Evolutionary conservation across 2,797 vertebrate genomes (phyloP).

Genomic region (Pseudochromis fuscus): DNA sequence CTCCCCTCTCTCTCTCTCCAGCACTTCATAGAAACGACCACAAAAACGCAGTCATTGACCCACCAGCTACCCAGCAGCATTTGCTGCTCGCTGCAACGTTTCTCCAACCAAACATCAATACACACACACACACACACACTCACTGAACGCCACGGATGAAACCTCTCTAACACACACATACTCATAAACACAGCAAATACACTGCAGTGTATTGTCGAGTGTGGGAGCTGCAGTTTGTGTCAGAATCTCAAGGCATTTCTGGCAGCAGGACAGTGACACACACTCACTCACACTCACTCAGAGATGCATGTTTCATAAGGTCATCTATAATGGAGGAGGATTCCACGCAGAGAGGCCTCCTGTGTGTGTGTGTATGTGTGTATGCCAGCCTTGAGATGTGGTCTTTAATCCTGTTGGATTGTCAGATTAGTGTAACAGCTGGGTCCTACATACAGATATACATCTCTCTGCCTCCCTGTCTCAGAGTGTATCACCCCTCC

Average conservation of each 20-base stretch:
- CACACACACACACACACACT: conserved; percentile 33
- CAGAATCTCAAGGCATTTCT: conserved; percentile 71
- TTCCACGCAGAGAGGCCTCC: conserved; percentile 61
- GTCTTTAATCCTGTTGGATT: conserved; percentile 84
- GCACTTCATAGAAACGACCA: conserved; percentile 60
- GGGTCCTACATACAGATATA: conserved; percentile 77
- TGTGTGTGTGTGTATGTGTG: conserved; percentile 40
- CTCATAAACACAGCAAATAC: conserved; percentile 39
- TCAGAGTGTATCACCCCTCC: conserved; percentile 49
- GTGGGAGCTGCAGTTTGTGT: conserved; percentile 69
- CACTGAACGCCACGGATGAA: conserved; percentile 19
- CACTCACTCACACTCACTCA: conserved; percentile 33
- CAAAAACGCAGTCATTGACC: conserved; percentile 71
- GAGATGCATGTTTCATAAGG: conserved; percentile 76
- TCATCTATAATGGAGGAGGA: conserved; percentile 79
- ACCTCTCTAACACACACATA: conserved; percentile 24
- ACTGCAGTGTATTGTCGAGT: conserved; percentile 45
- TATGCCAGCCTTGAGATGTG: conserved; percentile 57
- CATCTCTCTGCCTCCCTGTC: conserved; percentile 55
- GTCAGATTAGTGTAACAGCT: conserved; percentile 85
- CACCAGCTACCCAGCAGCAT: conserved; percentile 59
- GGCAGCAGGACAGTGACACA: conserved; percentile 65
- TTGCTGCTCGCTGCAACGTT: conserved; percentile 58
- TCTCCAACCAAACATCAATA: conserved; percentile 62
- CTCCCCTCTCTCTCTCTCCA: conserved; percentile 38